Base-by-base conservation (phyloP, 1,140 invertebrate species). In the Tetramorium parvispinum region DNA sequence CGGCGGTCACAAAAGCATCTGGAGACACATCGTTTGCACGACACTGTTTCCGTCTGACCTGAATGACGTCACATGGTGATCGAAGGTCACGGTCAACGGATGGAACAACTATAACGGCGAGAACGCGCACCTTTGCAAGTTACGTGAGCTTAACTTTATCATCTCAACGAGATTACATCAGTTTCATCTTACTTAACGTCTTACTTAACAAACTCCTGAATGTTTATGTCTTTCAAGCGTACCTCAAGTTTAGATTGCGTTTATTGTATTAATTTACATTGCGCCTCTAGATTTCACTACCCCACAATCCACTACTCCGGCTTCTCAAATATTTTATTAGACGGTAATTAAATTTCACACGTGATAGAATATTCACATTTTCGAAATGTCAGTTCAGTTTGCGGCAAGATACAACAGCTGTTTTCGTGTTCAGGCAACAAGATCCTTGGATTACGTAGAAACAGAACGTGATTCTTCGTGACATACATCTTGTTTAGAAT, bases 81-180 rank as follows among this genome's bases (percentile, higher is more conserved):
- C 32, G 78, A 90, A 90, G 81, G 86, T 89, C 86, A 89, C 27
- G 86, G 82, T 32, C 82, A 51, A 43, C 40, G 2, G 10, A 68
- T 37, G 4, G 11, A 59, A 46, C 40, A 24, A 68, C 40, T 40
- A 49, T 10, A 43, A 53, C 32, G 2, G 61, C 32, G 21, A 32
- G 40, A 11, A 75, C 8, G 7, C 24, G 51, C 2, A 55, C 0
- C 13, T 71, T 21, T 27, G 51, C 8, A 4, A 83, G 13, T 24
- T 49, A 10, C 13, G 18, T 24, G 11, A 73, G 27, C 57, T 71
- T 57, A 53, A 73, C 40, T 21, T 53, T 53, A 21, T 71, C 21
- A 59, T 73, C 16, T 32, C 21, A 7, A 16, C 32, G 37, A 59
- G 7, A 46, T 86, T 63, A 8, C 21, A 46, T 75, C 55, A 37